phyloP scores from a whole-genome alignment of 2,113 vertebrate species.

The Phrynosoma platyrhinos region DNA sequence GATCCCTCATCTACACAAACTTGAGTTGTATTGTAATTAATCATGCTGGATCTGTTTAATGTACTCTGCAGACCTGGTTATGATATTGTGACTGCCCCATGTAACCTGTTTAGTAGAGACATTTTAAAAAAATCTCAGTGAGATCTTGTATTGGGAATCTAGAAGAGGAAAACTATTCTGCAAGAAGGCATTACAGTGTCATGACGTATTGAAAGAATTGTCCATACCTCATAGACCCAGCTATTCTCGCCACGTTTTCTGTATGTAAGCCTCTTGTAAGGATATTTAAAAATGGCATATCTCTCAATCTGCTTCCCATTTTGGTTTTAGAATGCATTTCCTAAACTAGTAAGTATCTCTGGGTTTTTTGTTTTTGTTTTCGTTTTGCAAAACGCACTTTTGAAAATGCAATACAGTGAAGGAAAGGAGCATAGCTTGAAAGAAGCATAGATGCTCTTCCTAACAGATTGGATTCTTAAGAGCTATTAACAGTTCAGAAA shows the following conservation, averaged over 20 bases:
- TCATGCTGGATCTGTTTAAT: slow-evolving; percentile 55
- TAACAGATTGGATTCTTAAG: background rate
- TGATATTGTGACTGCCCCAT: slow-evolving; percentile 21
- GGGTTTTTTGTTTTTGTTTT: background rate
- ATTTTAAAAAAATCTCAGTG: slow-evolving; percentile 1
- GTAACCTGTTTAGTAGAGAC: slow-evolving; percentile 49
- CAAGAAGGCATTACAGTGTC: slow-evolving; percentile 40
- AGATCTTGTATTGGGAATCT: slow-evolving; percentile 25
- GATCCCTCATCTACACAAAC: slow-evolving; percentile 55
- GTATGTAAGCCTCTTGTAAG: slow-evolving; percentile 39
- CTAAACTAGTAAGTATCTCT: background rate
- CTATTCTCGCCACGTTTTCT: slow-evolving; percentile 56
- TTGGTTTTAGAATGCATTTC: slow-evolving; percentile 57
- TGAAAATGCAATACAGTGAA: slow-evolving; percentile 62
- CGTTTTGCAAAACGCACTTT: slow-evolving; percentile 76
- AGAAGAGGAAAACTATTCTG: slow-evolving; percentile 48
- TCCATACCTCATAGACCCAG: slow-evolving; percentile 33
- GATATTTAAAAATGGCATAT: slow-evolving; percentile 37
- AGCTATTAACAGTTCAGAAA: slow-evolving; percentile 34
- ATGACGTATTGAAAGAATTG: slow-evolving; percentile 35
- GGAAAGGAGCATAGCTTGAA: slow-evolving; percentile 43
- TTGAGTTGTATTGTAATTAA: slow-evolving; percentile 49
- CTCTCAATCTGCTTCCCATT: slow-evolving; percentile 40
- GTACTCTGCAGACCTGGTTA: slow-evolving; percentile 49
- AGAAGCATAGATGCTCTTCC: slow-evolving; percentile 29